Evolutionary conservation across 2,888 invertebrate genomes (phyloP).

Genomic region (Gortyna flavago): DNA sequence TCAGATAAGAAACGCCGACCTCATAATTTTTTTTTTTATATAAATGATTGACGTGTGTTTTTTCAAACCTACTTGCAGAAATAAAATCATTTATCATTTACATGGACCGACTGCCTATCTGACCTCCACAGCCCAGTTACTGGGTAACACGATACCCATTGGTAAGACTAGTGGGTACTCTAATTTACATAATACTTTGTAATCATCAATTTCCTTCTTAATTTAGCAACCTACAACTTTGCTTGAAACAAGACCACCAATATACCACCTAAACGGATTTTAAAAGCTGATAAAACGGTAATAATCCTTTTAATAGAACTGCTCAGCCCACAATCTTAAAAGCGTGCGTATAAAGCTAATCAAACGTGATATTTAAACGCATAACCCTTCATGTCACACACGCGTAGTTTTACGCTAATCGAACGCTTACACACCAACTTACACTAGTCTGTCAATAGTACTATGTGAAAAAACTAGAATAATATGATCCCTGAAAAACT

Average conservation of each 20-base stretch:
- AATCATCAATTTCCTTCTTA: neutral
- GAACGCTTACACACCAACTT: slow-evolving; percentile 24
- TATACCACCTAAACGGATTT: neutral
- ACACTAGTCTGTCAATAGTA: slow-evolving; percentile 38
- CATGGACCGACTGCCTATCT: neutral
- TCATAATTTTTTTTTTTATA: neutral
- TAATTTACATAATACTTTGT: slow-evolving; percentile 3
- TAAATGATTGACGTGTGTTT: neutral
- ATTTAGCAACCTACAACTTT: too few relatives aligned
- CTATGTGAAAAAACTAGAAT: slow-evolving; percentile 34
- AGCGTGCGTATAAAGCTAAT: slow-evolving; percentile 22
- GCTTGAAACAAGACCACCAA: neutral
- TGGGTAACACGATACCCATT: neutral
- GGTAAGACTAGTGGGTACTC: neutral
- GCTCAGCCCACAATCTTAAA: neutral
- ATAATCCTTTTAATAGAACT: neutral
- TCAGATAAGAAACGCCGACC: too few relatives aligned
- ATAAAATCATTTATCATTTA: neutral
- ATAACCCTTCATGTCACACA: slow-evolving; percentile 21
- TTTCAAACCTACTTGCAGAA: neutral
- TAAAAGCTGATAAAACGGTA: neutral
- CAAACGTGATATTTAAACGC: slow-evolving; percentile 21
- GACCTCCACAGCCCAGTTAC: neutral
- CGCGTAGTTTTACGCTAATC: slow-evolving; percentile 35
- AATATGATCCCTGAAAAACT: slow-evolving; percentile 58